Evolutionary conservation across 2,113 vertebrate genomes (phyloP), one percentile per base, ranked within the genome.

Genomic region (Erpornis zantholeuca): DNA sequence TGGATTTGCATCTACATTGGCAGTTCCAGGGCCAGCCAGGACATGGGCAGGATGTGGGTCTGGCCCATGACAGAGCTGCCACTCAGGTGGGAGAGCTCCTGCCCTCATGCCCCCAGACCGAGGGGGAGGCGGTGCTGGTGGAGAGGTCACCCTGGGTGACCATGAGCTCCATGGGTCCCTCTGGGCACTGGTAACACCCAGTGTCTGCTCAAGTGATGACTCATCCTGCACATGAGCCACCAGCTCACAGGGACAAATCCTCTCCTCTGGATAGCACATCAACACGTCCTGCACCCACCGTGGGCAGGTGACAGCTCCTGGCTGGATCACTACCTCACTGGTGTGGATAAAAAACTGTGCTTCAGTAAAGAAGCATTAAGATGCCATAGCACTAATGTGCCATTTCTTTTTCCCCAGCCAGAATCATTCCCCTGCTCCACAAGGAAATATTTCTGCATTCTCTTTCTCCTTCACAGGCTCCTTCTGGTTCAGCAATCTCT

Each of bases 81-180:
- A n/a, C 0, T 0, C 2, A 36, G 24, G 50, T 9, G 40, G 24
- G n/a, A 57, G 9, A 63, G 61, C 53, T 82, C 35, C 77, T 65
- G 33, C 38, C 66, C 54, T 52, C 3, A 1, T 28, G 49, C 9
- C 0, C 23, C 49, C n/a, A 19, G 16, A 38, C 11, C 0, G 0
- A 15, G 42, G 10, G 11, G 47, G 35, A 47, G 28, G 25, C 1
- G 0, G 35, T 60, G 60, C 90, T 60, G 78, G 31, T 2, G 2
- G 57, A 47, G 61, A 38, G 31, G 33, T 11, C 45, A 14, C 6
- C 61, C 9, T 0, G 1, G 3, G 17, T 60, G 24, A 44, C 3
- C 7, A 7, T 2, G 15, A 2, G 0, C 66, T 82, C 36, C 53
- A 85, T 22, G 36, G 49, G 57, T 57, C 70, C 70, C 49, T 90